phyloP scores from a whole-genome alignment of 1,140 invertebrate species.

The Ceratitis capitata region DNA sequence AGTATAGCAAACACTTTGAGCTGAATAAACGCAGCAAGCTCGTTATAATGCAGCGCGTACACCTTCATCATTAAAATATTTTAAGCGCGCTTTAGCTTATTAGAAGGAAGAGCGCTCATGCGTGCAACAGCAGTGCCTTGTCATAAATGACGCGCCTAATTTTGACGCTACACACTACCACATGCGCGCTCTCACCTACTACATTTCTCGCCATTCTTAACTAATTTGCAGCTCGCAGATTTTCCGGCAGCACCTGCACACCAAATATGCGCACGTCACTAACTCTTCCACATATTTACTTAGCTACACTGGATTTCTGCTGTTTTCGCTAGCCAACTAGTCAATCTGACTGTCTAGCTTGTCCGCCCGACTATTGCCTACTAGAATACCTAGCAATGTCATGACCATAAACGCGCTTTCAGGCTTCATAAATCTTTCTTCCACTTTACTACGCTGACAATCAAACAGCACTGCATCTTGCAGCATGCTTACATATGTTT shows the following conservation, averaged over 20 bases:
- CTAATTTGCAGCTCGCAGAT: background rate
- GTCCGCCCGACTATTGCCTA: background rate
- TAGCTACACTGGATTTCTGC: background rate
- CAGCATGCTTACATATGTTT: background rate
- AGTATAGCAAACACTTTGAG: background rate
- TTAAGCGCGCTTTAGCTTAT: background rate
- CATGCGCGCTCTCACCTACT: background rate
- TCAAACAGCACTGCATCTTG: background rate
- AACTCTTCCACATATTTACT: background rate
- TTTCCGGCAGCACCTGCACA: slow-evolving; percentile 25
- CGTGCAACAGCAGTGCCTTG: background rate
- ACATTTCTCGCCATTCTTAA: background rate
- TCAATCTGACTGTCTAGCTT: background rate
- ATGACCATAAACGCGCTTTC: slow-evolving; percentile 24
- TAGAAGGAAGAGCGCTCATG: background rate
- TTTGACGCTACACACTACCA: background rate
- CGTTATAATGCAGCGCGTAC: too few species aligned
- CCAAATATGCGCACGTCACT: background rate
- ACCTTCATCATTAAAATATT: slow-evolving; percentile 21
- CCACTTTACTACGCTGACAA: slow-evolving; percentile 33
- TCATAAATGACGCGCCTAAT: background rate
- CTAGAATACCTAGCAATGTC: slow-evolving; percentile 2
- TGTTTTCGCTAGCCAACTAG: background rate
- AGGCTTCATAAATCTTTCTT: slow-evolving; percentile 35
- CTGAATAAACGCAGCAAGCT: background rate